Evolutionary conservation across 2,113 vertebrate genomes (phyloP).

Genomic region (Sigmodon hispidus): DNA sequence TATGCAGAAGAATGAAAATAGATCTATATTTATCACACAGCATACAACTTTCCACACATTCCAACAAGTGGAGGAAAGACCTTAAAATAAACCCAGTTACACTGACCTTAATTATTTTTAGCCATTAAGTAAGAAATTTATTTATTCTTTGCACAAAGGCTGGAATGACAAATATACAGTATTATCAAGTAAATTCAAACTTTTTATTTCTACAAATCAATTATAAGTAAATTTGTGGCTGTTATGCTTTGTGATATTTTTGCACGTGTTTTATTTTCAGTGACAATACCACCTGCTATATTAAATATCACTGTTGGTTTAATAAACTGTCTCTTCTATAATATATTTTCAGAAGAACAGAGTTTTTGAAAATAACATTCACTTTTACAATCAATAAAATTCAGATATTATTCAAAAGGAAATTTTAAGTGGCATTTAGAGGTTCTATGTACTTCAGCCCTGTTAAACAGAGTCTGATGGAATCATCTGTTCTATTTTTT

Average conservation of each 20-base stretch:
- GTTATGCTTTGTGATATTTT: not conserved
- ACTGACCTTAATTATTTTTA: constrained; percentile 62
- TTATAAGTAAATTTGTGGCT: constrained; percentile 31
- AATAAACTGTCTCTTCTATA: not conserved
- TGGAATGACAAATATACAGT: not conserved
- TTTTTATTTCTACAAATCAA: constrained; percentile 61
- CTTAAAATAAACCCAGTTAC: too few relatives aligned
- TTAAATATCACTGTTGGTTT: constrained; percentile 18
- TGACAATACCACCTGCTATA: constrained; percentile 54
- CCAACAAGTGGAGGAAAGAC: too few relatives aligned
- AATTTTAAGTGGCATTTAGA: not conserved
- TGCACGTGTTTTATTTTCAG: constrained; percentile 66
- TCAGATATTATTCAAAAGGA: not conserved
- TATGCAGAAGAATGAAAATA: too few relatives aligned
- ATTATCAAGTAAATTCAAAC: constrained; percentile 14
- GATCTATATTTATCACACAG: too few relatives aligned
- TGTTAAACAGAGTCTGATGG: not conserved
- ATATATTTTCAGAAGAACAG: not conserved
- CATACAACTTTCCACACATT: too few relatives aligned
- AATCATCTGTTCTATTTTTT: not conserved
- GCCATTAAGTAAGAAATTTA: not conserved
- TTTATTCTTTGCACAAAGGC: not conserved
- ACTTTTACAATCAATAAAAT: not conserved
- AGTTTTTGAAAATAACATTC: not conserved
- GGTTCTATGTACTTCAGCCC: not conserved